These are phyloP conservation scores for Papilio xuthus DNA, from an alignment of 1,140 invertebrate species.

Conservation along the genomic window DNA sequence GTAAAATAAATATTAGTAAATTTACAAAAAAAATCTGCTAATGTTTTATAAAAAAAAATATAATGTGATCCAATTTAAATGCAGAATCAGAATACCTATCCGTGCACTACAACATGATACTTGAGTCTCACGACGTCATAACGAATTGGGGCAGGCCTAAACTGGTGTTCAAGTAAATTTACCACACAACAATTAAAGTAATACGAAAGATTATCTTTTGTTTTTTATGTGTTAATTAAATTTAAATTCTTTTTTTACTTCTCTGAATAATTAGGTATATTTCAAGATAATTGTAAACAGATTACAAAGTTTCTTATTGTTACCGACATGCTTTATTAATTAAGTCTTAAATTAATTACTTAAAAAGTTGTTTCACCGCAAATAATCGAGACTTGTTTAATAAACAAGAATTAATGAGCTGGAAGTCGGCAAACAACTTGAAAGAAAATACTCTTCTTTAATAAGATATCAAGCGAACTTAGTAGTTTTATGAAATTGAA, in stretches of 20 bases:
- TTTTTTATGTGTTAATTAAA: neutral
- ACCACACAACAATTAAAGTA: neutral
- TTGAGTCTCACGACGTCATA: neutral
- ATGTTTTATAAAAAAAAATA: no score
- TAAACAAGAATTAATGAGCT: slow-evolving; percentile 14
- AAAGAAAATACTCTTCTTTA: slow-evolving; percentile 2
- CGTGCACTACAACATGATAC: neutral
- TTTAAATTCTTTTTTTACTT: neutral
- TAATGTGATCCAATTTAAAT: slow-evolving; percentile 5
- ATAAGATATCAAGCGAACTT: neutral
- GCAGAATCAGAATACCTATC: neutral
- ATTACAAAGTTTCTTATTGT: slow-evolving; percentile 12
- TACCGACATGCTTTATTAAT: slow-evolving; percentile 2
- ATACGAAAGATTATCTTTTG: neutral
- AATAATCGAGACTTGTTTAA: slow-evolving; percentile 12
- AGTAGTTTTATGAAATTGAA: neutral
- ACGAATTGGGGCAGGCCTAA: no score
- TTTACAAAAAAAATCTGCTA: no score
- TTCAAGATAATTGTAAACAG: neutral
- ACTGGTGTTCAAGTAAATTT: neutral
- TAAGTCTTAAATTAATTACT: slow-evolving; percentile 6
- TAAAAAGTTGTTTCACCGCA: neutral
- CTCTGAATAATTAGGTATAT: neutral
- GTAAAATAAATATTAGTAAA: no score
- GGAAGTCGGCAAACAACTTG: slow-evolving; percentile 7